Conservation (phyloP, 2,888 invertebrate genomes). For the Drosophila austrosaltans region DNA sequence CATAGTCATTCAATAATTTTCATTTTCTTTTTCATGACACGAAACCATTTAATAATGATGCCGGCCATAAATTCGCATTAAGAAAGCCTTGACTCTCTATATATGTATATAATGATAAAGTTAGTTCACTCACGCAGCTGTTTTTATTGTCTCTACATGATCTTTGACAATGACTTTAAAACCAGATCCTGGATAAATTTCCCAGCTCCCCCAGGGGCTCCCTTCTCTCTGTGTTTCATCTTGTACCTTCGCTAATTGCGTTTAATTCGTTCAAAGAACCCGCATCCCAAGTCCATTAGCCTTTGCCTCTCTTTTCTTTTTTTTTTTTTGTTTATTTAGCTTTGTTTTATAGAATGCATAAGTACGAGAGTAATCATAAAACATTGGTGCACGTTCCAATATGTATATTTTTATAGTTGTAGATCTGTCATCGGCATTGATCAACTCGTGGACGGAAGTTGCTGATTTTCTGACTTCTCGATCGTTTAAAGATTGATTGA, state of each 20-base stretch:
- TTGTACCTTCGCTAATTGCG: constrained; percentile 74
- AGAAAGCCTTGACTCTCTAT: constrained; percentile 51
- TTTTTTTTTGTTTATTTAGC: constrained; percentile 41
- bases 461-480: constrained; percentile 74
- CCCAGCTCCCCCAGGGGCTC: constrained; percentile 11
- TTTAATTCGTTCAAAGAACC: constrained; percentile 77
- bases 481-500: constrained; percentile 77
- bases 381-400: constrained; percentile 43
- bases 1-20: constrained; percentile 42
- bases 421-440: constrained; percentile 25
- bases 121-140: constrained; percentile 49
- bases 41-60: constrained; percentile 59
- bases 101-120: background rate
- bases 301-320: constrained; percentile 3
- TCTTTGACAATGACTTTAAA: constrained; percentile 44
- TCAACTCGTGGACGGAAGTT: constrained; percentile 70
- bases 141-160: constrained; percentile 31
- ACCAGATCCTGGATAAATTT: constrained; percentile 49
- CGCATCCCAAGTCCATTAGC: constrained; percentile 54
- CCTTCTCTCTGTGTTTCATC: constrained; percentile 3
- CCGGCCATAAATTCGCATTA: constrained; percentile 79
- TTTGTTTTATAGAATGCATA: constrained; percentile 52
- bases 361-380: constrained; percentile 34
- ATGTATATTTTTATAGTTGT: constrained; percentile 28
- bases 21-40: constrained; percentile 57